Evolutionary conservation across 2,888 invertebrate species (phyloP).

Genomic region (Drosophila nr. perissopoda): DNA sequence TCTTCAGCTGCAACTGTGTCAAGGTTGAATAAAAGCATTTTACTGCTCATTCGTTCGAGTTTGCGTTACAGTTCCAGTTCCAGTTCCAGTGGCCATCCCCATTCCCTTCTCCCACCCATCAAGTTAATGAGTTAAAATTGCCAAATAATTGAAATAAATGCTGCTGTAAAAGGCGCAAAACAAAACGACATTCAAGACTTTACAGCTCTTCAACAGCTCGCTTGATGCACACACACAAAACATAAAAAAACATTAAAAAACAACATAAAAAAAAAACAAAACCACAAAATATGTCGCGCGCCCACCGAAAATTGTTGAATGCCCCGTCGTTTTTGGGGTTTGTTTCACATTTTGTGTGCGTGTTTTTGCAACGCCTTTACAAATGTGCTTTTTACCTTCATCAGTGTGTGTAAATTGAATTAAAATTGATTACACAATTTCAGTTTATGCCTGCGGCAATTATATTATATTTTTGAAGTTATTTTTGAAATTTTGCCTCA

Average conservation of each 20-base stretch:
- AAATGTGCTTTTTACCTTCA: slow-evolving; percentile 51
- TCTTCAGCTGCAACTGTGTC: slow-evolving; percentile 51
- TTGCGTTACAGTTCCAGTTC: slow-evolving; percentile 29
- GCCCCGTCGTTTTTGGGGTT: slow-evolving; percentile 15
- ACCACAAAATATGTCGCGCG: slow-evolving; percentile 35
- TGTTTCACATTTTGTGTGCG: slow-evolving; percentile 34
- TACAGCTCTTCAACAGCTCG: slow-evolving; percentile 33
- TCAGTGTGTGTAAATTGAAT: slow-evolving; percentile 39
- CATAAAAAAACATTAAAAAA: background rate
- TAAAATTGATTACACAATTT: slow-evolving; percentile 65
- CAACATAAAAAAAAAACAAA: background rate
- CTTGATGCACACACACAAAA: slow-evolving; percentile 35
- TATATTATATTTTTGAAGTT: slow-evolving; percentile 12
- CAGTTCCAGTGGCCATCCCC: slow-evolving; percentile 25
- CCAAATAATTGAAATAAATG: slow-evolving; percentile 74
- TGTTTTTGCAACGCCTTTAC: slow-evolving; percentile 42
- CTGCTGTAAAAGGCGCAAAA: slow-evolving; percentile 28
- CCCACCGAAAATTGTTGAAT: slow-evolving; percentile 35
- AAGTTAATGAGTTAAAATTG: slow-evolving; percentile 59
- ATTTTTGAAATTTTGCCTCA: slow-evolving; percentile 16
- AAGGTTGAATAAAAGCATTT: slow-evolving; percentile 52
- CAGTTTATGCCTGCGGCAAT: slow-evolving; percentile 18
- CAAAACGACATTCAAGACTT: slow-evolving; percentile 44
- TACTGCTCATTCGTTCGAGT: slow-evolving; percentile 26
- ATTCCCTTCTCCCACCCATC: background rate